These are phyloP conservation scores for Diabrotica balteata DNA, from an alignment of 2,888 invertebrate genomes.

Conservation along the genomic window DNA sequence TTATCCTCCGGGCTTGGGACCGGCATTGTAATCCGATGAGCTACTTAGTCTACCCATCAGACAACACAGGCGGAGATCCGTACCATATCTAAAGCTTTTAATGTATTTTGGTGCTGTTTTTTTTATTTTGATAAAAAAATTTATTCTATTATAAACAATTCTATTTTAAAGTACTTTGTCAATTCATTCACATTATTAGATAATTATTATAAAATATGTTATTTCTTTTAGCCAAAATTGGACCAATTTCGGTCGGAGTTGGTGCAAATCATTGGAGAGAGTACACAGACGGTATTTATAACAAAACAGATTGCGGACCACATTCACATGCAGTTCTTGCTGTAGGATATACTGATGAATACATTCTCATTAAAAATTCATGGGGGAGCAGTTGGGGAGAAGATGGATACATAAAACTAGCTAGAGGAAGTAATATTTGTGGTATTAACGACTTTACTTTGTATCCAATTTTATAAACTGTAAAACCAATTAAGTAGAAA, in stretches of 20 bases:
- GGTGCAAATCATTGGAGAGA: slow-evolving; percentile 83
- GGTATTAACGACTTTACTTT: slow-evolving; percentile 80
- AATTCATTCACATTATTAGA: too few species aligned
- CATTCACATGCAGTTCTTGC: slow-evolving; percentile 83
- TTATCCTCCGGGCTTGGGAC: too few species aligned
- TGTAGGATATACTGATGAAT: slow-evolving; percentile 76
- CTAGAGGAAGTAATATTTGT: slow-evolving; percentile 70
- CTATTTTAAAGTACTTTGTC: too few species aligned
- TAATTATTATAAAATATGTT: too few species aligned
- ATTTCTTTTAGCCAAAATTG: slow-evolving; percentile 69
- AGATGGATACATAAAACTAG: slow-evolving; percentile 44
- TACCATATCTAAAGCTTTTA: too few species aligned
- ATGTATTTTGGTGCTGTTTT: too few species aligned
- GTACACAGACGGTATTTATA: slow-evolving; percentile 81
- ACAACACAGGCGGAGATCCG: too few species aligned
- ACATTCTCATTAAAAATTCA: slow-evolving; percentile 74
- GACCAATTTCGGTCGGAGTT: slow-evolving; percentile 85
- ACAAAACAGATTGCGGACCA: slow-evolving; percentile 71
- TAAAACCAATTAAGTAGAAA: too few species aligned
- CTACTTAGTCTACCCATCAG: too few species aligned
- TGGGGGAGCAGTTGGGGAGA: slow-evolving; percentile 26
- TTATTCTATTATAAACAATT: too few species aligned
- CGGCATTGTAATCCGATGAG: too few species aligned
- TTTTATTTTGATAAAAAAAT: too few species aligned
- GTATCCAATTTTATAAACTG: slow-evolving; percentile 69